phyloP scores from a whole-genome alignment of 2,113 vertebrate genomes.

The Poeciliopsis turrubarensis region DNA sequence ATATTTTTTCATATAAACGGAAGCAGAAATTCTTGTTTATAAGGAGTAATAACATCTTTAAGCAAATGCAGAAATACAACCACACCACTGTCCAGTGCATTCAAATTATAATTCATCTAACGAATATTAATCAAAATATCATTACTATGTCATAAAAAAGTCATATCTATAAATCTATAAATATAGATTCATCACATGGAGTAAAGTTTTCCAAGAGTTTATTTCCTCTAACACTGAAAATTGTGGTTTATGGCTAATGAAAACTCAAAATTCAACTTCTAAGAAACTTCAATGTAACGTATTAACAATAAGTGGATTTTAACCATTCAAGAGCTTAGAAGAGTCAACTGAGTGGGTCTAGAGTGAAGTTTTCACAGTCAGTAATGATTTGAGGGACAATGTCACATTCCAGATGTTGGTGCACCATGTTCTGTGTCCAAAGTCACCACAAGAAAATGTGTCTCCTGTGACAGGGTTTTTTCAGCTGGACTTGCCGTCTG shows the following conservation, averaged over 20 bases:
- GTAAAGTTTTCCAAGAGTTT: not conserved
- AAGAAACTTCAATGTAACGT: not conserved
- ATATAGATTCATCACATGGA: not conserved
- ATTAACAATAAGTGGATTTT: not conserved
- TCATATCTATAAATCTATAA: too few relatives aligned
- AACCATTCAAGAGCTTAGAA: not conserved
- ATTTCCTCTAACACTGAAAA: not conserved
- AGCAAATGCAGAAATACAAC: not conserved
- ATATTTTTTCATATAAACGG: not conserved
- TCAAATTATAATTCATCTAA: too few relatives aligned
- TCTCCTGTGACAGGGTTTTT: not conserved
- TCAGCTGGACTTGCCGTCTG: not conserved
- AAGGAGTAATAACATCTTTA: not conserved
- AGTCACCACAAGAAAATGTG: not conserved
- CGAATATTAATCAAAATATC: too few relatives aligned
- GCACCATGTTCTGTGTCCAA: not conserved
- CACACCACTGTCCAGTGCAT: too few relatives aligned
- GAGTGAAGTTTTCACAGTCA: not conserved
- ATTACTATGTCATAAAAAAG: not conserved
- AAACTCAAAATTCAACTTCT: too few relatives aligned
- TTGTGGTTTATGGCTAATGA: not conserved
- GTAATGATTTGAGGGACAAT: not conserved
- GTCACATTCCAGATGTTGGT: not conserved
- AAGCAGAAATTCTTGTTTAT: not conserved
- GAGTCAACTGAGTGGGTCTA: not conserved